Evolutionary conservation across 1,140 invertebrate genomes (phyloP).

Genomic region (Ceratina calcarata): DNA sequence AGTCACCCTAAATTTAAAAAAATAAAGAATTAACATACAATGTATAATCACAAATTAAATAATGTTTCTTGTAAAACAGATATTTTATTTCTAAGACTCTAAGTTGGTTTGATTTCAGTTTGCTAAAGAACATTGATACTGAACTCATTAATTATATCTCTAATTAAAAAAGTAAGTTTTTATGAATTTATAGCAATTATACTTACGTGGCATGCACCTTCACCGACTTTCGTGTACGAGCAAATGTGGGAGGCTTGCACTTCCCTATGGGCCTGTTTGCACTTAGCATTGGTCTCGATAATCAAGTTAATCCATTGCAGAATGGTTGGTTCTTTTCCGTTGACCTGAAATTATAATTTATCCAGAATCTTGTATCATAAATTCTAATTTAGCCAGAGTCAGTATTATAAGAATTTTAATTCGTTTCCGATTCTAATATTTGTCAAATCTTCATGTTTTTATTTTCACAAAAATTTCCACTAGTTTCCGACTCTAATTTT

Average conservation of each 20-base stretch:
- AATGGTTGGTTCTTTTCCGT: slow-evolving; percentile 58
- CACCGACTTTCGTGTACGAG: slow-evolving; percentile 80
- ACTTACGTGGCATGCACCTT: slow-evolving; percentile 82
- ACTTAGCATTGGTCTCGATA: slow-evolving; percentile 53
- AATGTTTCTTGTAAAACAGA: too few species aligned
- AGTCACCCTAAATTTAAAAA: slow-evolving; percentile 70
- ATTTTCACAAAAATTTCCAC: too few species aligned
- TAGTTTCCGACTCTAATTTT: too few species aligned
- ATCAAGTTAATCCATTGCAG: slow-evolving; percentile 67
- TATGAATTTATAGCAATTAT: background rate
- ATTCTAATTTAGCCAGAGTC: too few species aligned
- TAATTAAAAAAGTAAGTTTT: background rate
- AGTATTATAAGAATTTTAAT: too few species aligned
- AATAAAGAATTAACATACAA: background rate
- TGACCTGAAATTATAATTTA: slow-evolving; percentile 32
- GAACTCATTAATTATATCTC: too few species aligned
- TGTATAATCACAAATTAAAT: too few species aligned
- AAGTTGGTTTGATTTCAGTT: too few species aligned
- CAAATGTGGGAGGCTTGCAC: slow-evolving; percentile 79
- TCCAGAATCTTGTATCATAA: slow-evolving; percentile 44
- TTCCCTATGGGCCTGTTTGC: slow-evolving; percentile 42
- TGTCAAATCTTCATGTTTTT: too few species aligned
- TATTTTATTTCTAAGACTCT: too few species aligned
- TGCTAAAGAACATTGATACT: too few species aligned
- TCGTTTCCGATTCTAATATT: too few species aligned